A percentile compares a stretch with the other conserved stretches of the same genome.
Evolutionary conservation across 2,113 vertebrate species (phyloP).

Genomic region (Gallinago paraguaiae): DNA sequence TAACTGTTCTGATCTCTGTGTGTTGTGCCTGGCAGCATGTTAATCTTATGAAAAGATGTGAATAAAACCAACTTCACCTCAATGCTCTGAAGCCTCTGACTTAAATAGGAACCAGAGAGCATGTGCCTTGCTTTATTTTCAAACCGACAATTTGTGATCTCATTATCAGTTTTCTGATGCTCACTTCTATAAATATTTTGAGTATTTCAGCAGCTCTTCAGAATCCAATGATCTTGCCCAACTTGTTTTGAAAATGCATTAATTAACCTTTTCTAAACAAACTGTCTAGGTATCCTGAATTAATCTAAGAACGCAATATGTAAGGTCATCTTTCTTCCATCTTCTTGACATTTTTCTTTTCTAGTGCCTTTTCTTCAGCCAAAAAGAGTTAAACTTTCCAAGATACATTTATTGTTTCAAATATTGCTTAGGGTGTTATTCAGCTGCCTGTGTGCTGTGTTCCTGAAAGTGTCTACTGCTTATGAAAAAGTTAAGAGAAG

Average conservation of each 20-base stretch:
- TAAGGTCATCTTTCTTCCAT: not conserved
- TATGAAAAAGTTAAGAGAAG: not conserved
- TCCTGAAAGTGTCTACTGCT: not conserved
- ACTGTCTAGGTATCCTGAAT: not conserved
- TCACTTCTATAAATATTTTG: not conserved
- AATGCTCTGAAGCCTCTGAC: not conserved
- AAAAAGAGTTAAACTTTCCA: not conserved
- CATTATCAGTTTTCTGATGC: not conserved
- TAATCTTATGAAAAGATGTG: not conserved
- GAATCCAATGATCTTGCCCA: not conserved
- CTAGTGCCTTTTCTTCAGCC: not conserved
- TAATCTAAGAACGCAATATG: not conserved
- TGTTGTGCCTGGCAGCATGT: not conserved
- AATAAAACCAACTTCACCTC: not conserved
- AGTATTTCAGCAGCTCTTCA: not conserved
- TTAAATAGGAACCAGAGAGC: not conserved
- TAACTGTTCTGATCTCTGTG: not conserved
- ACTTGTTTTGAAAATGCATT: not conserved
- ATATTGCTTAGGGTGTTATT: not conserved
- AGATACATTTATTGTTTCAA: not conserved
- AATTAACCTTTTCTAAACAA: not conserved
- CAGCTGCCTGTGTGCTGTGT: not conserved
- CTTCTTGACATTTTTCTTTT: not conserved
- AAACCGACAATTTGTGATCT: not conserved
- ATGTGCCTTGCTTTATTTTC: not conserved